Evolutionary conservation across 2,888 invertebrate genomes (phyloP), one percentile per base, ranked within the genome.

Genomic region (Andrena minutula): DNA sequence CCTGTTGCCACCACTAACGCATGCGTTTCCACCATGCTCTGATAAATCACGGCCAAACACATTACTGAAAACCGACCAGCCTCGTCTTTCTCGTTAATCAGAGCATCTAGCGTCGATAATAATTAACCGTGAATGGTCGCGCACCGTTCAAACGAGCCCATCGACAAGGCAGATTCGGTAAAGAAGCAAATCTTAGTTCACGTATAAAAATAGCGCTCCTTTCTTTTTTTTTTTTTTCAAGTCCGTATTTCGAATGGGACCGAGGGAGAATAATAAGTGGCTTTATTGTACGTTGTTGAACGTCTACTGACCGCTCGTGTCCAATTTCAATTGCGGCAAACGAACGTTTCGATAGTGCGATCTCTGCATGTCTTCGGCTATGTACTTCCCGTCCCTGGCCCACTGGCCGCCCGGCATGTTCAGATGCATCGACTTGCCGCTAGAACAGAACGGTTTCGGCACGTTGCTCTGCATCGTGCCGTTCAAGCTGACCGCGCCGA

Each of bases 401-500:
- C 96, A 96, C 83, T 96, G 96, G 0, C 97, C 96, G 1, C 97
- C 97, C 0, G 97, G 97, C 97, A 97, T 97, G 87, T 96, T 96
- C n/a, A 96, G 94, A 89, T 97, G 96, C n/a, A 95, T 96, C 0
- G 94, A 92, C 82, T 93, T 93, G 8, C 93, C 94, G 7, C 85
- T 88, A 1, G 94, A 91, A 26, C 95, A 95, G 85, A 95, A 96
- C 0, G 97, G 97, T 79, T 95, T 95, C 0, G 97, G 97, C 0
- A 97, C 97, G 93, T 96, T 97, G 79, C 96, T 96, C 91, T 97
- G 97, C 97, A 97, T 97, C 0, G 95, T 95, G 1, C 96, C 95
- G 82, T 95, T 96, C 8, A 97, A 94, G 91, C 95, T 96, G 0
- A 97, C 95, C 8, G 96, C 95, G 1, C 96, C 96, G 66, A 94